Percentiles rank a stretch among this genome's conserved stretches.
Evolutionary conservation across 2,113 vertebrate genomes (phyloP).

Genomic region (Corythaeola cristata): DNA sequence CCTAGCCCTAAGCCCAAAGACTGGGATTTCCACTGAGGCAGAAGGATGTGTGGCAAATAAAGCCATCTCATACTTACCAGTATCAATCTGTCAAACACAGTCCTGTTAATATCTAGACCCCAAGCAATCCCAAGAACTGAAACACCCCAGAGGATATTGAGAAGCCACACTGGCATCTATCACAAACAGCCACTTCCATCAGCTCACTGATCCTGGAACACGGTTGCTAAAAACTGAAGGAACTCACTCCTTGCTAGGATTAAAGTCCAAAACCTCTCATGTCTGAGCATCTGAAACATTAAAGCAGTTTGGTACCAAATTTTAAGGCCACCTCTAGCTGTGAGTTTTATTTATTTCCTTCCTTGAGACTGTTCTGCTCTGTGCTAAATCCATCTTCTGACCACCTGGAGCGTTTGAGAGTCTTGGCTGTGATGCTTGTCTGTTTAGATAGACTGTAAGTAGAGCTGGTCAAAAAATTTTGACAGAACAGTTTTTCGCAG

Average conservation of each 20-base stretch:
- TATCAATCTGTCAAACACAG: neutral
- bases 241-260: neutral
- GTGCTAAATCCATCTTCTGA: conserved; percentile 59
- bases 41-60: neutral
- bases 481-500: conserved; percentile 52
- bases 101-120: neutral
- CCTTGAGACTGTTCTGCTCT: conserved; percentile 37
- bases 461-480: conserved; percentile 64
- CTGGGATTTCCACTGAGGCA: neutral
- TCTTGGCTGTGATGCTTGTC: conserved; percentile 55
- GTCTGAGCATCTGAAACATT: neutral
- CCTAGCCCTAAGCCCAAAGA: neutral
- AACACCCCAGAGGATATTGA: neutral
- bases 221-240: neutral
- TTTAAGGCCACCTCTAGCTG: conserved; percentile 10
- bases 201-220: neutral
- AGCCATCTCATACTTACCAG: neutral
- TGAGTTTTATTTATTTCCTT: conserved; percentile 50
- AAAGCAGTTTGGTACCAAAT: neutral
- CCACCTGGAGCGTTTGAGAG: conserved; percentile 59
- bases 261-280: neutral
- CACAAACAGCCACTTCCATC: neutral
- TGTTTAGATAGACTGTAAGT: conserved; percentile 44
- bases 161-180: neutral
- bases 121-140: neutral